These are phyloP conservation scores for Netelia inedita DNA, from an alignment of 2,888 invertebrate genomes.

Conservation along the genomic window DNA sequence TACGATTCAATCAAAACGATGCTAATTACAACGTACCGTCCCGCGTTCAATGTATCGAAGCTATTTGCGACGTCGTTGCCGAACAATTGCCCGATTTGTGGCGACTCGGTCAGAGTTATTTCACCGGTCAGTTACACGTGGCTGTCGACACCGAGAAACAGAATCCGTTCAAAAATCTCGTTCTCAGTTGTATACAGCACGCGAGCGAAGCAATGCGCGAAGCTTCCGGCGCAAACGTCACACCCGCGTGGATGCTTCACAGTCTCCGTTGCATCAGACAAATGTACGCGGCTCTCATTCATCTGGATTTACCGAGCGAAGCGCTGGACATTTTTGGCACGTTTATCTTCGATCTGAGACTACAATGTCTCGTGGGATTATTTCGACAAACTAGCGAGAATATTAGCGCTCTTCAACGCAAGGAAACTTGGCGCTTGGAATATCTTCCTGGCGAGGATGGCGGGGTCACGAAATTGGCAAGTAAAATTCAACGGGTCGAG, in stretches of 20 bases:
- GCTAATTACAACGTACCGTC: constrained; percentile 87
- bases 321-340: constrained; percentile 94
- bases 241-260: constrained; percentile 90
- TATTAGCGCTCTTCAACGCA: constrained; percentile 89
- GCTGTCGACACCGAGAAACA: constrained; percentile 91
- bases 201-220: constrained; percentile 86
- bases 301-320: constrained; percentile 95
- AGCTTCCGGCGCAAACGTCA: constrained; percentile 80
- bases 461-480: constrained; percentile 93
- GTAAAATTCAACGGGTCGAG: constrained; percentile 55
- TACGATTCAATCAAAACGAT: constrained; percentile 77
- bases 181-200: constrained; percentile 85
- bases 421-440: constrained; percentile 95
- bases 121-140: constrained; percentile 94
- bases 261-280: constrained; percentile 93
- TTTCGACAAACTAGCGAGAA: constrained; percentile 94
- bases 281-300: constrained; percentile 92
- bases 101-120: constrained; percentile 98
- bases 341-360: constrained; percentile 94
- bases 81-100: constrained; percentile 96
- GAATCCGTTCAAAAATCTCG: constrained; percentile 89
- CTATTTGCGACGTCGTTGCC: constrained; percentile 91
- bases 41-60: constrained; percentile 92
- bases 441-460: constrained; percentile 92
- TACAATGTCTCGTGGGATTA: constrained; percentile 94